These are phyloP conservation scores for Aplochiton taeniatus DNA, from an alignment of 2,797 vertebrate genomes.

Conservation along the genomic window DNA sequence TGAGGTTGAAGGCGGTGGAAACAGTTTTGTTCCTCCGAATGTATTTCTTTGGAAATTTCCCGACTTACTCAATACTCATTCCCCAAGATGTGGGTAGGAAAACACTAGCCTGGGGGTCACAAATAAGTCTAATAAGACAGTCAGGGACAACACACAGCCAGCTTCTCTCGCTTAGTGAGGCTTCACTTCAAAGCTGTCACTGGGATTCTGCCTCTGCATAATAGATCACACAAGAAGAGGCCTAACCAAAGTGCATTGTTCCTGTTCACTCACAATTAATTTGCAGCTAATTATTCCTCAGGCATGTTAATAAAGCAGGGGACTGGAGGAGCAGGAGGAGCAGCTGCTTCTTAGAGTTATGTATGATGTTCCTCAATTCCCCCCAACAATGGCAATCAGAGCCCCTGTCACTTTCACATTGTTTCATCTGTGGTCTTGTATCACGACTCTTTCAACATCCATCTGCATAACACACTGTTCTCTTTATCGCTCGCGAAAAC, in stretches of 20 bases:
- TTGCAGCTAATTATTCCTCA: slow-evolving; percentile 65
- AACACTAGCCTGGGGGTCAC: slow-evolving; percentile 50
- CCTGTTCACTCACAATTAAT: slow-evolving; percentile 62
- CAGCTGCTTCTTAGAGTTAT: slow-evolving; percentile 35
- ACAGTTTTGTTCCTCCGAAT: too few species aligned
- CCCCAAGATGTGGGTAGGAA: slow-evolving; percentile 57
- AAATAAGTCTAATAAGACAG: slow-evolving; percentile 59
- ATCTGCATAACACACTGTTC: not conserved
- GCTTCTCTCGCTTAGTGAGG: slow-evolving; percentile 32
- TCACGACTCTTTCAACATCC: not conserved
- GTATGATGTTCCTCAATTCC: not conserved
- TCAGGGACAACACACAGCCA: slow-evolving; percentile 47
- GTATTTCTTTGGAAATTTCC: too few species aligned
- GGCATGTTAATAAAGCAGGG: slow-evolving; percentile 50
- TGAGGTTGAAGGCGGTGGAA: too few species aligned
- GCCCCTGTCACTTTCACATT: too few species aligned
- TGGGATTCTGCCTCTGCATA: slow-evolving; percentile 51
- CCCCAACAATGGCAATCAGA: too few species aligned
- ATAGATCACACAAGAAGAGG: slow-evolving; percentile 59
- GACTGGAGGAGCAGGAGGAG: slow-evolving; percentile 33
- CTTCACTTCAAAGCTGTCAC: slow-evolving; percentile 63
- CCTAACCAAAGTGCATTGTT: slow-evolving; percentile 58
- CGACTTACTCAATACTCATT: slow-evolving; percentile 13
- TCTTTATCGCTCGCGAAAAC: not conserved
- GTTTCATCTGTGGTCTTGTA: not conserved